Conservation (phyloP, 2,113 vertebrate species). For the Salvator merianae region DNA sequence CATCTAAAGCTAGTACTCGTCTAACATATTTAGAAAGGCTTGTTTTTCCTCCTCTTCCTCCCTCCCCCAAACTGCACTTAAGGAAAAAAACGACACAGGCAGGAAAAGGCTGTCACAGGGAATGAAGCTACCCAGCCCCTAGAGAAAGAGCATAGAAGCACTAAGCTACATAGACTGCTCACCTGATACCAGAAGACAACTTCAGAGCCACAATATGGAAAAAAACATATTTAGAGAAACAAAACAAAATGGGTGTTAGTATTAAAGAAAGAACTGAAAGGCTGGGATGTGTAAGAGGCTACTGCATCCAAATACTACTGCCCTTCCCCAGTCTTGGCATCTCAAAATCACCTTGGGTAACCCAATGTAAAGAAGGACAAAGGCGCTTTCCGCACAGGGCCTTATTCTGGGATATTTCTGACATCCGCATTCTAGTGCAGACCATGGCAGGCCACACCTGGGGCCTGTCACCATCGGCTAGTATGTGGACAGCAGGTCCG, state of each 20-base stretch:
- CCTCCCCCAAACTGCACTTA: background rate
- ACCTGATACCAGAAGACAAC: constrained; percentile 41
- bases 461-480: too few species aligned
- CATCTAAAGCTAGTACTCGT: constrained; percentile 19
- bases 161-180: constrained; percentile 1
- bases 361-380: background rate
- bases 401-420: background rate
- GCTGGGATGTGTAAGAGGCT: background rate
- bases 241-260: constrained; percentile 16
- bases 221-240: constrained; percentile 17
- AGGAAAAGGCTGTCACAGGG: background rate
- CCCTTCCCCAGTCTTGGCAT: background rate
- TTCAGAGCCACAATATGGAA: constrained; percentile 44
- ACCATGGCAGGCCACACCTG: too few species aligned
- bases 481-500: too few species aligned
- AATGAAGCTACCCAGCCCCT: background rate
- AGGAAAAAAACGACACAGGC: background rate
- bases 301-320: background rate
- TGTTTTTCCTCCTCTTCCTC: background rate
- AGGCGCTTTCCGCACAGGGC: background rate
- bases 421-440: too few species aligned
- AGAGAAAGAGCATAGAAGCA: background rate
- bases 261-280: constrained; percentile 42
- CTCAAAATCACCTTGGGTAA: background rate
- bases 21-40: background rate